Evolutionary conservation across 2,888 invertebrate genomes (phyloP), one percentile per base, ranked within the genome.

Genomic region (Phalangium opilio): DNA sequence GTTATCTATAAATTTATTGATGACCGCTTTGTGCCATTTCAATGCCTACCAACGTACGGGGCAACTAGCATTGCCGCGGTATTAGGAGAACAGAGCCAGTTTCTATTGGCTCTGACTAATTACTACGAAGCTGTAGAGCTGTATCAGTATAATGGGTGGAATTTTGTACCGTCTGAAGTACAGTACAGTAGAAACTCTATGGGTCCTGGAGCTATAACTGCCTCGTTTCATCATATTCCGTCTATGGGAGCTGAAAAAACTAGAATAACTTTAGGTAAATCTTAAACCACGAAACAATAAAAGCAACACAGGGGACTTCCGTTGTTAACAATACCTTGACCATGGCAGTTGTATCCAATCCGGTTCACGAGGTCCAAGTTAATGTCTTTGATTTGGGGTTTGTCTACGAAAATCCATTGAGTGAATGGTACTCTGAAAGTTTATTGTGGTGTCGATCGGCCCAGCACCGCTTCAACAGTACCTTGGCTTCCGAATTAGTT

Each of bases 71-170:
- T 55, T 18, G 45, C 50, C 18, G 21, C 55, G 12, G 43, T 38
- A 33, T 41, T 38, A 33, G 47, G 48, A 11, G 36, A 12, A 7
- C 43, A 51, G 11, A 36, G 36, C 2, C 21, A 36, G 14, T 55
- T 55, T 35, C n/a, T 53, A 8, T 15, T 55, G 11, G 53, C 53
- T 10, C 42, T 55, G 8, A 45, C 51, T 2, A 47, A 46, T 40
- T 33, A 38, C 5, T 20, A 45, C 21, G 52, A 52, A 12, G 48
- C 47, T 5, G 51, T 55, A 7, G 34, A 49, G 34, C 17, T 55
- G 3, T 55, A 51, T 39, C 53, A 55, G 20, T 55, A 53, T 19
- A 50, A 55, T 38, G 55, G 55, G 8, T 53, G 53, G 53, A 34
- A 40, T n/a, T 55, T 55, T 38, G 51, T 55, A 2, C 20, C 27